Conservation (phyloP, 2,888 invertebrate genomes). For the Pardosa pseudoannulata region DNA sequence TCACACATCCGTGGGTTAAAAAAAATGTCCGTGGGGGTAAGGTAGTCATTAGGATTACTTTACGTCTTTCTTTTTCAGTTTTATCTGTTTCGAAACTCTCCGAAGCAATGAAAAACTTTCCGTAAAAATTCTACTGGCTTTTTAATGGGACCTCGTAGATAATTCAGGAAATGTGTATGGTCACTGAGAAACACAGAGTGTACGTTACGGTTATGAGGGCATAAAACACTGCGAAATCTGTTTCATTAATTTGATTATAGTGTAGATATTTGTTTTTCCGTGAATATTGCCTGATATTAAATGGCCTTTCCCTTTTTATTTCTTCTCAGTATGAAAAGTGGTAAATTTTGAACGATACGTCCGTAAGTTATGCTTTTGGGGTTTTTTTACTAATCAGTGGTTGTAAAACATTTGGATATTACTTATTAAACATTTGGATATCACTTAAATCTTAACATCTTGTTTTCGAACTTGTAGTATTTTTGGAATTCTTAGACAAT, state of each 20-base stretch:
- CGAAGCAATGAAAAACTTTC: slow-evolving; percentile 9
- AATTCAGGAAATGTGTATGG: background rate
- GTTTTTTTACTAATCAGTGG: too few species aligned
- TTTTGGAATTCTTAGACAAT: too few species aligned
- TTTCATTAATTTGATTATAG: background rate
- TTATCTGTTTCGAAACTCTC: slow-evolving; percentile 29
- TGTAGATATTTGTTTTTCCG: background rate
- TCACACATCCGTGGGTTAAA: background rate
- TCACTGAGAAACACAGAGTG: too few species aligned
- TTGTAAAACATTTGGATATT: too few species aligned
- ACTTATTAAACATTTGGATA: too few species aligned
- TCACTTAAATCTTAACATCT: too few species aligned
- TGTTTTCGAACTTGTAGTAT: too few species aligned
- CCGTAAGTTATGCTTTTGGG: too few species aligned
- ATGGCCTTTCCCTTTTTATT: too few species aligned
- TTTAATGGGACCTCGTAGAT: background rate
- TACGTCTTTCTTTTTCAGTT: slow-evolving; percentile 11
- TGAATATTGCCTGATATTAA: too few species aligned
- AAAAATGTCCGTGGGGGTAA: slow-evolving; percentile 19
- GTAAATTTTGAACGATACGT: too few species aligned
- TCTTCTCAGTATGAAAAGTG: too few species aligned
- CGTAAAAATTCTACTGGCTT: background rate
- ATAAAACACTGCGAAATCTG: background rate
- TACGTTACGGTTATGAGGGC: background rate
- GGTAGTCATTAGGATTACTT: slow-evolving; percentile 42